phyloP scores from a whole-genome alignment of 30 jellyfish, hydroid and myxozoan genomes.

The Pseudorhiza aurosa region DNA sequence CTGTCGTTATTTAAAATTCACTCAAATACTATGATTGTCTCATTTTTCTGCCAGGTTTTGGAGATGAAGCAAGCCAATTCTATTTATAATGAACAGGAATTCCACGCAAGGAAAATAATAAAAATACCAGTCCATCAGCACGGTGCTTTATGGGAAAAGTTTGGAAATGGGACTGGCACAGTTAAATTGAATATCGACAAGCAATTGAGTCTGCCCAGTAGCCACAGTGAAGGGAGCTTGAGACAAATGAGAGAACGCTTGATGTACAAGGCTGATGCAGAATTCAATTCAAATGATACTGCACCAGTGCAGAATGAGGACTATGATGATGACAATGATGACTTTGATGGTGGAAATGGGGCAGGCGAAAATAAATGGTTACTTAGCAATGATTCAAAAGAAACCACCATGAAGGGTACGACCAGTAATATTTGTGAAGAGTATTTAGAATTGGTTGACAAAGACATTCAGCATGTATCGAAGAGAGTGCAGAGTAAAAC shows the following conservation, averaged over 20 bases:
- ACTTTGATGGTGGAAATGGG: background rate
- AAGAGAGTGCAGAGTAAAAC: constrained; percentile 30
- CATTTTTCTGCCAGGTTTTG: constrained; percentile 32
- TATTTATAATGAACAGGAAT: constrained; percentile 63
- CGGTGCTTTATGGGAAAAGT: constrained; percentile 50
- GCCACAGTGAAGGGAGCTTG: constrained; percentile 53
- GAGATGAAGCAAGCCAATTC: constrained; percentile 75
- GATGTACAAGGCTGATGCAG: background rate
- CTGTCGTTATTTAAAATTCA: too few relatives aligned
- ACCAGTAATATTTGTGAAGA: constrained; percentile 56
- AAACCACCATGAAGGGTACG: background rate
- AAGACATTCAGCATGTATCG: constrained; percentile 48
- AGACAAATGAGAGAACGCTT: constrained; percentile 7
- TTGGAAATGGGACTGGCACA: constrained; percentile 5
- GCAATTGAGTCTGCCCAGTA: background rate
- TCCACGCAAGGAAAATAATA: constrained; percentile 35
- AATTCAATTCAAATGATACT: background rate
- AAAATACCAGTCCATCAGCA: constrained; percentile 59
- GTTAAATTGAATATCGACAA: constrained; percentile 7
- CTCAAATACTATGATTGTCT: background rate
- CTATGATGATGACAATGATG: constrained; percentile 37
- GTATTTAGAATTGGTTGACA: constrained; percentile 46
- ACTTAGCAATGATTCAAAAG: background rate
- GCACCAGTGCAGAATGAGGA: constrained; percentile 1
- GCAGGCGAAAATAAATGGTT: constrained; percentile 18